Evolutionary conservation across 2,888 invertebrate species (phyloP).

Genomic region (Kuschelorhynchus macadamiae): DNA sequence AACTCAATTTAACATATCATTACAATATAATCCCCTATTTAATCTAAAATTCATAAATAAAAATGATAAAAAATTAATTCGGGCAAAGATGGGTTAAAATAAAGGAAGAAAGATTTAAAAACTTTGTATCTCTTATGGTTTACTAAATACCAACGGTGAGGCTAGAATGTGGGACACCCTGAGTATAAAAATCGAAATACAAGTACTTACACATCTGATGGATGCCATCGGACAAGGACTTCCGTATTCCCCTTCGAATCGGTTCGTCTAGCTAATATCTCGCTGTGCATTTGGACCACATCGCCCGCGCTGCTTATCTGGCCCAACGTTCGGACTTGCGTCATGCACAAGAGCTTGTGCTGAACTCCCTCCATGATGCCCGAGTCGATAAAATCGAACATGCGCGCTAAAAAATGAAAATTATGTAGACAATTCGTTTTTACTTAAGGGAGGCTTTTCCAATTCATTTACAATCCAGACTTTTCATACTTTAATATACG

Average conservation of each 20-base stretch:
- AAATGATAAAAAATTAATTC: no score
- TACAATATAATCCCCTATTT: no score
- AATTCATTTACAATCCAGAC: neutral
- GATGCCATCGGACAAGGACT: constrained; percentile 84
- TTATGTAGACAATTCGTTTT: neutral
- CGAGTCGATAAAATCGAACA: constrained; percentile 94
- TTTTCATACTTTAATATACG: constrained; percentile 6
- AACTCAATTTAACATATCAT: no score
- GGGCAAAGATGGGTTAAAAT: no score
- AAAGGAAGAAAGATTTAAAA: no score
- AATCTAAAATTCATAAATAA: no score
- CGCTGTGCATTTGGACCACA: constrained; percentile 80
- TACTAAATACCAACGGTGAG: no score
- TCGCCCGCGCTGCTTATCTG: constrained; percentile 75
- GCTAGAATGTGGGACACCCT: no score
- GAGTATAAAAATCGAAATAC: neutral
- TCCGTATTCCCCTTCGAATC: constrained; percentile 77
- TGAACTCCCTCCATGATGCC: constrained; percentile 94
- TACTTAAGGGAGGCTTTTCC: constrained; percentile 12
- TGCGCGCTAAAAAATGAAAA: constrained; percentile 80
- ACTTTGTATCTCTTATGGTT: no score
- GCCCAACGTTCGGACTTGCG: constrained; percentile 74
- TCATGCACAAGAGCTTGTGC: constrained; percentile 79
- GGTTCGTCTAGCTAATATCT: constrained; percentile 77
- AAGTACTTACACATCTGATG: constrained; percentile 86